Conservation (phyloP, 2,797 vertebrate genomes). For the Acomys russatus region DNA sequence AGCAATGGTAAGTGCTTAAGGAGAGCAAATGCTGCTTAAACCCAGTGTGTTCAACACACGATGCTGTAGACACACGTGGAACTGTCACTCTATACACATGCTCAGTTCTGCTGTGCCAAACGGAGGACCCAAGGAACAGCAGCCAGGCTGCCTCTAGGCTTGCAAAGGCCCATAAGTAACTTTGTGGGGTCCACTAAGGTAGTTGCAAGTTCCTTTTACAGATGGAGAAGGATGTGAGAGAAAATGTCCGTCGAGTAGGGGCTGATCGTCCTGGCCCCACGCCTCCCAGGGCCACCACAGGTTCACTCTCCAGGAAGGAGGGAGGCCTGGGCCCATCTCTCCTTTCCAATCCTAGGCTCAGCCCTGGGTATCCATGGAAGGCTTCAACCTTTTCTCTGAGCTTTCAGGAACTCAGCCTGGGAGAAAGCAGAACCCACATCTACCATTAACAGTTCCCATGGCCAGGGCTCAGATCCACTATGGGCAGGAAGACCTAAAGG, state of each 20-base stretch:
- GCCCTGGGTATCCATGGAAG: background rate
- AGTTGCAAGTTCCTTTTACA: background rate
- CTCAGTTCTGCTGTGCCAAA: background rate
- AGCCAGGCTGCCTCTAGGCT: background rate
- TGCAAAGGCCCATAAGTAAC: background rate
- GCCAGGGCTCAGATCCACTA: background rate
- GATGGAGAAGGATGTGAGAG: background rate
- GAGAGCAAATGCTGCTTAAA: background rate
- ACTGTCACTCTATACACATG: background rate
- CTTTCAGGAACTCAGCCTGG: background rate
- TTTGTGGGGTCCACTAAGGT: rapidly evolving
- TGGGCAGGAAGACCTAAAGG: background rate
- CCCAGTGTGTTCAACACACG: too few species aligned
- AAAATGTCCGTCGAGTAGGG: background rate
- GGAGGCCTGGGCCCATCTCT: background rate
- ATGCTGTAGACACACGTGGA: background rate
- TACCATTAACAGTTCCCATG: background rate
- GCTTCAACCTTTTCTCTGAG: background rate
- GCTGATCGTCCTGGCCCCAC: background rate
- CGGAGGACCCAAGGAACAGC: background rate
- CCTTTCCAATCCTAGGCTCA: background rate
- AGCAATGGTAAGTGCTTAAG: background rate
- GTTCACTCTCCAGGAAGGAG: background rate
- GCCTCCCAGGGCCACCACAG: background rate
- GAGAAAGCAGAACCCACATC: background rate